These are phyloP conservation scores for Eristalis arbustorum DNA, from an alignment of 2,888 invertebrate genomes.

Conservation along the genomic window DNA sequence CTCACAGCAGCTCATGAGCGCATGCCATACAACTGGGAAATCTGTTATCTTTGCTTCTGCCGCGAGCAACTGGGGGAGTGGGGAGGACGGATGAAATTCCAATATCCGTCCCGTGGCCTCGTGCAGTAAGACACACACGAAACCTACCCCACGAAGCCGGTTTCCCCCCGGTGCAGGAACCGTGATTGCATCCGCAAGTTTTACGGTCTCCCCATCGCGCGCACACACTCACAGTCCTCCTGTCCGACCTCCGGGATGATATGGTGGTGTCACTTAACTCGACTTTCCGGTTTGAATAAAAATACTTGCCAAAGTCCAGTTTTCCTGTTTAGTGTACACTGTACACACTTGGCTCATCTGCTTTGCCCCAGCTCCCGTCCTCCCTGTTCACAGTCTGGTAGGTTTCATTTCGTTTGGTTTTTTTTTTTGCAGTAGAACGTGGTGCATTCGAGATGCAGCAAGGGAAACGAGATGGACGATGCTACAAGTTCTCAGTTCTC, in stretches of 20 bases:
- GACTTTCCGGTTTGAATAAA: slow-evolving; percentile 70
- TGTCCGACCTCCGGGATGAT: slow-evolving; percentile 61
- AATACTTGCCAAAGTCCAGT: slow-evolving; percentile 69
- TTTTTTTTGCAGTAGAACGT: background rate
- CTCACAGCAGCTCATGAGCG: background rate
- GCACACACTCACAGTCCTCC: slow-evolving; percentile 18
- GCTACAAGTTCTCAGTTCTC: background rate
- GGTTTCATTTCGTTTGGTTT: background rate
- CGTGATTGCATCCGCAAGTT: slow-evolving; percentile 66
- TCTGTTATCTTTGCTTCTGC: slow-evolving; percentile 17
- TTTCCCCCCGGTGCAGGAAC: slow-evolving; percentile 32
- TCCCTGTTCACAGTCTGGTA: background rate
- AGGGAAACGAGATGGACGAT: background rate
- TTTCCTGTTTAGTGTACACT: slow-evolving; percentile 51
- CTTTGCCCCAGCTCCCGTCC: background rate
- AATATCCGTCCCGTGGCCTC: slow-evolving; percentile 22
- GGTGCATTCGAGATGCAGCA: background rate
- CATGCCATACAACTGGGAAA: background rate
- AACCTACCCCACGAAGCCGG: slow-evolving; percentile 68
- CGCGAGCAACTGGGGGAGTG: background rate
- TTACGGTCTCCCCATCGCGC: slow-evolving; percentile 1
- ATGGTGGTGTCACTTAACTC: slow-evolving; percentile 61
- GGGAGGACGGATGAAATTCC: background rate
- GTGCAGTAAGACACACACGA: slow-evolving; percentile 31
- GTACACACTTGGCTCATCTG: slow-evolving; percentile 9